Evolutionary conservation across 2,797 vertebrate species (phyloP).

Genomic region (Hemitrygon akajei): DNA sequence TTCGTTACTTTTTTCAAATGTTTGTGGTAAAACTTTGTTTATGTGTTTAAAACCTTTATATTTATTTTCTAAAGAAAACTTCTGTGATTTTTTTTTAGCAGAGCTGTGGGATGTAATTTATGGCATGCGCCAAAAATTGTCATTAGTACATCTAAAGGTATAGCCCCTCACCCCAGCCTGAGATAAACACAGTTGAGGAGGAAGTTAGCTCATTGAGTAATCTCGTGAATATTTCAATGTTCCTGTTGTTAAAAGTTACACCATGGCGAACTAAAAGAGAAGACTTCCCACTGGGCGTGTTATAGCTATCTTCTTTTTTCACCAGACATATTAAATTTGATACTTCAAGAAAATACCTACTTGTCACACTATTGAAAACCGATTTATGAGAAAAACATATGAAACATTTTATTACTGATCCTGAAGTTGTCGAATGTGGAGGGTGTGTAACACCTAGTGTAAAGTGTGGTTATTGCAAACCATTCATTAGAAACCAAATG

Average conservation of each 20-base stretch:
- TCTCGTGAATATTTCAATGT: constrained; percentile 32
- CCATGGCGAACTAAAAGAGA: constrained; percentile 44
- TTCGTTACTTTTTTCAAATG: neutral
- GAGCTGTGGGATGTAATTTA: neutral
- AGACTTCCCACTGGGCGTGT: constrained; percentile 48
- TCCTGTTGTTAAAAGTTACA: constrained; percentile 42
- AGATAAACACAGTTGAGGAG: neutral
- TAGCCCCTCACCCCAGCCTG: neutral
- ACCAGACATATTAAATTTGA: constrained; percentile 53
- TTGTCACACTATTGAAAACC: constrained; percentile 49
- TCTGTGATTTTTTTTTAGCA: neutral
- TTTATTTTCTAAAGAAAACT: constrained; percentile 5
- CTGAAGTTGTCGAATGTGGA: neutral
- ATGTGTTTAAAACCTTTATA: neutral
- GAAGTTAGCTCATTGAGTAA: constrained; percentile 36
- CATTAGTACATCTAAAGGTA: constrained; percentile 10
- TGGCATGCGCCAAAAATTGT: neutral
- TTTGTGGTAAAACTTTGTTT: neutral
- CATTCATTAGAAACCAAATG: neutral
- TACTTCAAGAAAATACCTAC: constrained; percentile 50
- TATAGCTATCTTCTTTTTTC: constrained; percentile 44
- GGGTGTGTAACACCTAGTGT: neutral
- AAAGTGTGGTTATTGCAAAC: neutral
- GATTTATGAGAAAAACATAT: constrained; percentile 40
- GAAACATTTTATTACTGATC: constrained; percentile 40